These are phyloP conservation scores for Hemiprocne comata DNA, from an alignment of 2,113 vertebrate species.

Conservation along the genomic window DNA sequence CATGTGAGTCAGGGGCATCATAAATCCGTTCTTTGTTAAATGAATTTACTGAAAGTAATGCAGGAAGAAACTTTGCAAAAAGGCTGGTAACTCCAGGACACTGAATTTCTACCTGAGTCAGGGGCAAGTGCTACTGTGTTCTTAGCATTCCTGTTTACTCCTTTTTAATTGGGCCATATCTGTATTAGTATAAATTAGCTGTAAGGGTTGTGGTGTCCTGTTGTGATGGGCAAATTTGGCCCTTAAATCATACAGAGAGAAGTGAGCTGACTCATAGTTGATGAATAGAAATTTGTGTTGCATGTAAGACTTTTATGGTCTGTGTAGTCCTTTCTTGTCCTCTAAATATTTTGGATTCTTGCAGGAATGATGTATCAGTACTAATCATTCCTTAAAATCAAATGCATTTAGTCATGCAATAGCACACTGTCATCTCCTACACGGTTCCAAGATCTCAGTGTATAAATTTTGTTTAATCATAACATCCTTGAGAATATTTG, in stretches of 20 bases:
- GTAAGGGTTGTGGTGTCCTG: background rate
- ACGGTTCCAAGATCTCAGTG: background rate
- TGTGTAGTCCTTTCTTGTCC: background rate
- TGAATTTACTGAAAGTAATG: background rate
- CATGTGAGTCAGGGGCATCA: background rate
- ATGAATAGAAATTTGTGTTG: background rate
- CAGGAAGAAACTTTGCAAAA: background rate
- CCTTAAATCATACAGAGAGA: background rate
- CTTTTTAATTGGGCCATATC: background rate
- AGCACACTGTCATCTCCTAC: background rate
- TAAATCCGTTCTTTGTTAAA: background rate
- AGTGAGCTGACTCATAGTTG: fast-evolving
- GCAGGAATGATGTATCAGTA: background rate
- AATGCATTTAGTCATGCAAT: background rate
- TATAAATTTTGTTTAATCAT: background rate
- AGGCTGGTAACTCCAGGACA: fast-evolving
- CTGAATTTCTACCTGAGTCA: background rate
- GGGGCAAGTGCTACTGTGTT: background rate
- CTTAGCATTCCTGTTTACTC: background rate
- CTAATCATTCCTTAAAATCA: background rate
- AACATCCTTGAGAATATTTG: background rate
- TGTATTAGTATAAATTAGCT: background rate
- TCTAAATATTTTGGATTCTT: background rate
- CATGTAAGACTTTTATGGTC: background rate
- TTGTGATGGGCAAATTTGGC: background rate